Conservation (phyloP, 30 jellyfish, hydroid and myxozoan genomes). For the Pelagia noctiluca region DNA sequence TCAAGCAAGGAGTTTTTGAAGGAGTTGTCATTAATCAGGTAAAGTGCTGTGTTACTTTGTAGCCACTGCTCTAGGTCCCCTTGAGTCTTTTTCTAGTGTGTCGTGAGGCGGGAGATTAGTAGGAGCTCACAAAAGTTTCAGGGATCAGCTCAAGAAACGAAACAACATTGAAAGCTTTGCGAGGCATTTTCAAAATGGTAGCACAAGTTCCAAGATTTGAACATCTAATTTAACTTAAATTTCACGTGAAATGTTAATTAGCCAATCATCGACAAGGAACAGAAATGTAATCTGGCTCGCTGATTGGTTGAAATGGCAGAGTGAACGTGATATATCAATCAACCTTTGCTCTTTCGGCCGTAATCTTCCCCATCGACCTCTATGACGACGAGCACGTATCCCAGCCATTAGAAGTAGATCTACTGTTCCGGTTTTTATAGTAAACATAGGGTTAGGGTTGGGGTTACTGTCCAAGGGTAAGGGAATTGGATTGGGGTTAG, state of each 20-base stretch:
- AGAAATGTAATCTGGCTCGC: background rate
- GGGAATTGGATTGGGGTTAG: no score
- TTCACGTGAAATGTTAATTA: constrained; percentile 54
- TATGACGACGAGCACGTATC: background rate
- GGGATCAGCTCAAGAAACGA: no score
- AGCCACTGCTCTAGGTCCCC: no score
- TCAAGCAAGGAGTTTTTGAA: no score
- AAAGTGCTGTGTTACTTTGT: no score
- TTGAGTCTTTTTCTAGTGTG: no score
- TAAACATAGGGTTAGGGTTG: background rate
- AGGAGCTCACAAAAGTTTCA: no score
- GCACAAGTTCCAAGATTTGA: background rate
- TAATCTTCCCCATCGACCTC: constrained; percentile 65
- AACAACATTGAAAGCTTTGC: background rate
- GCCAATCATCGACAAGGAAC: constrained; percentile 45
- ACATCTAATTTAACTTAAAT: background rate
- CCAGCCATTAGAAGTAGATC: no score
- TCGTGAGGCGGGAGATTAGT: no score
- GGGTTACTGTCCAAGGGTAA: background rate
- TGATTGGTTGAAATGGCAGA: constrained; percentile 49
- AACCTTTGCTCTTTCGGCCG: constrained; percentile 78
- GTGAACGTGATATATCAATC: constrained; percentile 62
- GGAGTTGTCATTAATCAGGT: no score
- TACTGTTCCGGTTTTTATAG: no score
- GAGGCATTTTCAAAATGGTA: constrained; percentile 2